Conservation (phyloP, 2,888 invertebrate genomes). For the Petrolisthes cinctipes region DNA sequence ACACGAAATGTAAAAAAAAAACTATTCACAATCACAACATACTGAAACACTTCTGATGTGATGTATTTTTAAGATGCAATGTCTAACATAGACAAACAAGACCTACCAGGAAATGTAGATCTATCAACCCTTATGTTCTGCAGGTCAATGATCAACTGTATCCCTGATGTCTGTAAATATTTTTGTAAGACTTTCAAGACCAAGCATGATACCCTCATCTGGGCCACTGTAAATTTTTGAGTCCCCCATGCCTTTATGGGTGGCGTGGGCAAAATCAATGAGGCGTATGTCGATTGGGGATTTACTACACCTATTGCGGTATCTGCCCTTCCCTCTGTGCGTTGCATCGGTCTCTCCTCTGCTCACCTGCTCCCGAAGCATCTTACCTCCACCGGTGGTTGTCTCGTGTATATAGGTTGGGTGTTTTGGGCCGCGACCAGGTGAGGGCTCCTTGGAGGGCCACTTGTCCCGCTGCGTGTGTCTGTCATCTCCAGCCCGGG, state of each 20-base stretch:
- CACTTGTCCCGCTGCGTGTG: conserved; percentile 31
- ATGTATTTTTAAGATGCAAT: conserved; percentile 48
- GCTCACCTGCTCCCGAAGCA: conserved; percentile 46
- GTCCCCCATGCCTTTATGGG: conserved; percentile 69
- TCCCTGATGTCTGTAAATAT: conserved; percentile 66
- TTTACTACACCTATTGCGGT: conserved; percentile 36
- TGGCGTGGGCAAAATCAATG: conserved; percentile 72
- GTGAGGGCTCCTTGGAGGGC: conserved; percentile 49
- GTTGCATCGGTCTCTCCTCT: conserved; percentile 14
- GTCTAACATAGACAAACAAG: conserved; percentile 60
- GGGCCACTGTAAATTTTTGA: conserved; percentile 69
- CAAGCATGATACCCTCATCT: conserved; percentile 71
- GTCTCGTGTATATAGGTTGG: conserved; percentile 43
- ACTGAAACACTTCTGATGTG: conserved; percentile 52
- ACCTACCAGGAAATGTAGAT: conserved; percentile 25
- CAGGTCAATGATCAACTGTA: conserved; percentile 50
- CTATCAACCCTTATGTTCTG: conserved; percentile 3
- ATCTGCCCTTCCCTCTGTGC: conserved; percentile 41
- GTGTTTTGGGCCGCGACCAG: conserved; percentile 34
- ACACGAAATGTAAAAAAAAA: background rate
- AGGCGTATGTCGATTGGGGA: conserved; percentile 70
- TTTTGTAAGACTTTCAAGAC: conserved; percentile 70
- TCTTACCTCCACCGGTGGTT: conserved; percentile 33
- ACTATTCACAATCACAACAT: conserved; percentile 49
- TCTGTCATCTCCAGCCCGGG: conserved; percentile 30